phyloP scores from a whole-genome alignment of 2,888 invertebrate species.

The Anticlea derivata region DNA sequence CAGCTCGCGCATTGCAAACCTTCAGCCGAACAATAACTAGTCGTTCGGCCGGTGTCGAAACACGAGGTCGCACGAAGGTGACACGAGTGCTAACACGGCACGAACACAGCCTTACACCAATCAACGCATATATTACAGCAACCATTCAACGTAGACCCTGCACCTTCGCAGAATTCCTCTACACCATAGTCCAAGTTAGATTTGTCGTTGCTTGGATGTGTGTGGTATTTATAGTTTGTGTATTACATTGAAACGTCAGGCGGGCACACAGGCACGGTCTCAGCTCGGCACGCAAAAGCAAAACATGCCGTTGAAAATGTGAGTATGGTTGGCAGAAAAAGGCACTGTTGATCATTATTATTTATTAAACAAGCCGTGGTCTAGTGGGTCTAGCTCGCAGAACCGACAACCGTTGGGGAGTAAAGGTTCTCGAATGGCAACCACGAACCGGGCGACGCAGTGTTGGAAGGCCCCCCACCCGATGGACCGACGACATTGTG shows the following conservation, averaged over 20 bases:
- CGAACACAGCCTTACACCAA: slow-evolving; percentile 51
- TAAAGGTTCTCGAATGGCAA: no score
- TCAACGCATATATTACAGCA: slow-evolving; percentile 50
- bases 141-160: slow-evolving; percentile 23
- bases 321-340: slow-evolving; percentile 28
- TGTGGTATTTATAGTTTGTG: slow-evolving; percentile 53
- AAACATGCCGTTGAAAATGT: slow-evolving; percentile 73
- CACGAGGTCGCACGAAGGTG: slow-evolving; percentile 82
- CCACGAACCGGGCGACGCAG: no score
- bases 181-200: slow-evolving; percentile 36
- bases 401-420: no score
- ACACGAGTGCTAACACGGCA: slow-evolving; percentile 72
- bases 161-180: not conserved
- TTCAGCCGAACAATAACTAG: slow-evolving; percentile 77
- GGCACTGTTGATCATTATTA: slow-evolving; percentile 12
- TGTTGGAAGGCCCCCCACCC: no score
- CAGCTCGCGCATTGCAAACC: slow-evolving; percentile 74
- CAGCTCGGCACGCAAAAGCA: slow-evolving; percentile 68
- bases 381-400: no score
- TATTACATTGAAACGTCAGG: slow-evolving; percentile 55
- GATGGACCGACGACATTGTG: no score
- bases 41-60: slow-evolving; percentile 70
- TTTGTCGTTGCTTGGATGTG: slow-evolving; percentile 41
- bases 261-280: slow-evolving; percentile 52
- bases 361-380: no score